phyloP scores from a whole-genome alignment of 2,888 invertebrate genomes.

The Drosophila cyrtoloma region DNA sequence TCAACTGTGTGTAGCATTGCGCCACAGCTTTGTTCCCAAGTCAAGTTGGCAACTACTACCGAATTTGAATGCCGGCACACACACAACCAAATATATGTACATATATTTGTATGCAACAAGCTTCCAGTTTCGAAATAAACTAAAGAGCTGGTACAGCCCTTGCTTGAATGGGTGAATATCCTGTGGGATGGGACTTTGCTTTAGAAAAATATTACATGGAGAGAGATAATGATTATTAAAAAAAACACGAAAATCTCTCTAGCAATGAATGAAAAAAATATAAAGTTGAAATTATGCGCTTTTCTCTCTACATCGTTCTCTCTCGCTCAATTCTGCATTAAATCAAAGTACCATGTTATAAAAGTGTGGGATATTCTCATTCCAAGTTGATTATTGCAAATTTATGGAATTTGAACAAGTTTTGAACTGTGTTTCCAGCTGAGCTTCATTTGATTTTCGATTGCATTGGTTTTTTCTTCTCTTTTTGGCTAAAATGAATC shows the following conservation, averaged over 20 bases:
- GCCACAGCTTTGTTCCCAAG: constrained; percentile 35
- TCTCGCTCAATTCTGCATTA: neutral
- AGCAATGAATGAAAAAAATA: neutral
- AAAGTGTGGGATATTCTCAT: constrained; percentile 30
- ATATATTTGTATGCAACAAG: constrained; percentile 5
- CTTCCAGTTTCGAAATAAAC: constrained; percentile 11
- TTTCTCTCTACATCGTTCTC: neutral
- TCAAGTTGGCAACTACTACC: constrained; percentile 48
- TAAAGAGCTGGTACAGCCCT: neutral
- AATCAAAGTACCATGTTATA: neutral
- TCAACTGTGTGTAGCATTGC: constrained; percentile 41
- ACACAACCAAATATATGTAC: neutral
- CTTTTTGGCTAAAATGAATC: constrained; percentile 21
- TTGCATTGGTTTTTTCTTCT: constrained; percentile 37
- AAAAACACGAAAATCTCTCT: neutral
- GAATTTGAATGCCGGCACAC: constrained; percentile 45
- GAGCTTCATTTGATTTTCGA: constrained; percentile 57
- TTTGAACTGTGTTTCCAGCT: constrained; percentile 40
- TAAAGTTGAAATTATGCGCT: neutral
- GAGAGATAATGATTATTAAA: neutral
- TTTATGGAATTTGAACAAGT: constrained; percentile 28
- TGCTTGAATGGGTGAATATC: neutral
- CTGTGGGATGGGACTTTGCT: neutral
- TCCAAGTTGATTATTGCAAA: constrained; percentile 6
- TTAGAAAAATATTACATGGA: neutral